Base-by-base conservation (phyloP, 1,140 invertebrate genomes). In the Dinoponera quadriceps region DNA sequence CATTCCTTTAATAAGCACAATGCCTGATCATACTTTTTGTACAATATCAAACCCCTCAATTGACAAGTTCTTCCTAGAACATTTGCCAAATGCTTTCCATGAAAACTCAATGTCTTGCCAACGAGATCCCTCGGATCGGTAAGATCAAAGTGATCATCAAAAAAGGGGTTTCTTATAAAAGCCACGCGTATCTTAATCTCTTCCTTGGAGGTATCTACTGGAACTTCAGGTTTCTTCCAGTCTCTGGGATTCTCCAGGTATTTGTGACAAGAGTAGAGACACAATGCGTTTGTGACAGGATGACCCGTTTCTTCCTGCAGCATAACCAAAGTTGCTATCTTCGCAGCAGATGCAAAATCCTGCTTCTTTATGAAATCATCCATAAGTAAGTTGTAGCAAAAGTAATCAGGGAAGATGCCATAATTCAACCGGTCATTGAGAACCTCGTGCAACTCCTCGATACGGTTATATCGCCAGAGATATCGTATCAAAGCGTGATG, bases 91-190 rank as follows among this genome's bases (percentile, higher is more conserved):
- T 91, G 86, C 89, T 94, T 95, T 13, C 96, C 96, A 87, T 96
- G 95, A 91, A 95, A 95, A 55, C 92, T 94, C 18, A 98, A 92
- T 0, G 97, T 97, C 95, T 98, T 99, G 5, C 98, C 98, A 57
- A 97, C 94, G 44, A 98, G 92, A 91, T 96, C 94, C 54, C 94
- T 91, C 11, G 96, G 95, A 86, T 98, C 95, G 77, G 92, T 95
- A 3, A 98, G 92, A 94, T 98, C 97, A 94, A 98, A 98, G 93
- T 99, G 98, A 91, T 97, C 96, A 94, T 99, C 98, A 93, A 96
- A 97, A 92, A 95, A 97, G 3, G 96, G 96, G 92, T 98, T 98
- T 89, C 97, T 95, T 48, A 99, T 83, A 92, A 96, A 99, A 60
- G 94, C 94, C 0, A 99, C 96, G 75, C 98, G 95, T 1, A 98